phyloP scores from a whole-genome alignment of 2,888 invertebrate genomes.

The Epiperipatus broadwayi region DNA sequence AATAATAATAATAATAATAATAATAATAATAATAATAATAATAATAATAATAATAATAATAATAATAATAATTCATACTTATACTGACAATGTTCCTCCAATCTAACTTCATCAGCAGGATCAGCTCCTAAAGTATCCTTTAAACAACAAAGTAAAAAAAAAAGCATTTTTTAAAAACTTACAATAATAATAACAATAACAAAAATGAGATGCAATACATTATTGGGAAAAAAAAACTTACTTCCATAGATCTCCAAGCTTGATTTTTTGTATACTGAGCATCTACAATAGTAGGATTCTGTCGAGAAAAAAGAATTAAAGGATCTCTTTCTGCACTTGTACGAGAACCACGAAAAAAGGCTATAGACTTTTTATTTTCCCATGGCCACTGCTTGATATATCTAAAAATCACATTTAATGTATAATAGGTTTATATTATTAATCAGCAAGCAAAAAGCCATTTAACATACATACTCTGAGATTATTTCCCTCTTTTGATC shows the following conservation, averaged over 20 bases:
- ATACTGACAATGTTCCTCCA: constrained; percentile 64
- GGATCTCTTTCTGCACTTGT: constrained; percentile 78
- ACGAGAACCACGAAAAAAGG: constrained; percentile 80
- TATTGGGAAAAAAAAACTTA: too few relatives aligned
- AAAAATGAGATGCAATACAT: background rate
- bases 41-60: too few relatives aligned
- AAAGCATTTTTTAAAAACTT: constrained; percentile 4
- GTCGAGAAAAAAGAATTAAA: constrained; percentile 46
- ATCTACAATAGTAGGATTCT: constrained; percentile 53
- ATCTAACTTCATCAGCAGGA: constrained; percentile 64
- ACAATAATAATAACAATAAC: constrained; percentile 1
- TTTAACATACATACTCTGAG: constrained; percentile 32
- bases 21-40: constrained; percentile 5
- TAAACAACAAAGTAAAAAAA: constrained; percentile 19
- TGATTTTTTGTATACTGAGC: constrained; percentile 94
- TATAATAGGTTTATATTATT: background rate
- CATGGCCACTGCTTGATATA: constrained; percentile 49
- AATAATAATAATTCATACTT: constrained; percentile 39
- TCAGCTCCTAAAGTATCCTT: constrained; percentile 66
- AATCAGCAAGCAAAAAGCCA: background rate
- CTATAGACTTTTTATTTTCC: constrained; percentile 43
- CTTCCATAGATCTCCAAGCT: constrained; percentile 83
- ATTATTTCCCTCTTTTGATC: constrained; percentile 57
- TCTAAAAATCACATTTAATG: constrained; percentile 18
- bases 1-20: too few relatives aligned